Percentiles rank a stretch among this genome's conserved stretches.
phyloP scores from a whole-genome alignment of 2,888 invertebrate species.

The Scrobipalpa costella region DNA sequence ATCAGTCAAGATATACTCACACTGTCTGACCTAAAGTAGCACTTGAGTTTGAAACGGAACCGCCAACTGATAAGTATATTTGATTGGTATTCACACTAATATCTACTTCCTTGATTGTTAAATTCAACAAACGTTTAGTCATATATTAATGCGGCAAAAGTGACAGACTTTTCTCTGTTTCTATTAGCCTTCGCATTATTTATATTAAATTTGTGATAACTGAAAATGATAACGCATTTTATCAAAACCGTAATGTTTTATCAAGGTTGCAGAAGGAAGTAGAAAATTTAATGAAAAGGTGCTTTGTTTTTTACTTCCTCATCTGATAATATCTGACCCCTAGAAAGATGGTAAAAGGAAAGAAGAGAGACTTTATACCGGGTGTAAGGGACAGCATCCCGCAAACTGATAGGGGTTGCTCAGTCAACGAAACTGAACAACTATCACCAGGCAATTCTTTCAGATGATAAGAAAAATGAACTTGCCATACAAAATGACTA shows the following conservation, averaged over 20 bases:
- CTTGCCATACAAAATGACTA: too few relatives aligned
- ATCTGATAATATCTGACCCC: too few relatives aligned
- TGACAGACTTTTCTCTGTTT: slow-evolving; percentile 4
- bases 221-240: not conserved
- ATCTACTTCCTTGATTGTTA: not conserved
- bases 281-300: too few relatives aligned
- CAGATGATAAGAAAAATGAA: too few relatives aligned
- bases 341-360: too few relatives aligned
- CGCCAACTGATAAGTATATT: not conserved
- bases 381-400: too few relatives aligned
- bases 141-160: not conserved
- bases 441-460: too few relatives aligned
- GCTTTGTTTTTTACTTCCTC: too few relatives aligned
- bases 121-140: not conserved
- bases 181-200: not conserved
- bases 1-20: not conserved
- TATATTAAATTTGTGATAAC: not conserved
- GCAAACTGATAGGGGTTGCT: too few relatives aligned
- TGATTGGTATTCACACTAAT: not conserved
- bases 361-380: too few relatives aligned
- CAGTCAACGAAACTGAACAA: too few relatives aligned
- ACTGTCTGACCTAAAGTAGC: slow-evolving; percentile 9
- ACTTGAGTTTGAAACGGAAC: not conserved
- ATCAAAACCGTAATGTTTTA: not conserved
- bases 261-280: not conserved